Base-by-base conservation (phyloP, 2,113 vertebrate genomes). In the Semicossyphus pulcher region DNA sequence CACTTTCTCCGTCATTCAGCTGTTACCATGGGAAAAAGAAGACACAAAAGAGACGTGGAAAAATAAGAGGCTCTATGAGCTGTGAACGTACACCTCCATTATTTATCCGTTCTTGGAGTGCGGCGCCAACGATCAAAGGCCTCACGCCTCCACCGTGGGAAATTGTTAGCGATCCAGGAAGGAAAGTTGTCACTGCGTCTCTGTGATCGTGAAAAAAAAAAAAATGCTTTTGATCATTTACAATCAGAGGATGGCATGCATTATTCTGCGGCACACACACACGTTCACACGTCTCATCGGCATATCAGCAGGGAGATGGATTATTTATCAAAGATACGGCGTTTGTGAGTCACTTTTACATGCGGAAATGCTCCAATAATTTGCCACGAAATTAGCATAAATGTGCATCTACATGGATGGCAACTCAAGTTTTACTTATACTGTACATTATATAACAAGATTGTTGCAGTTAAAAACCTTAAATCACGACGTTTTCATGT, bases 211-310 rank as follows among this genome's bases (percentile, higher is more conserved):
- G n/a, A 62, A 31, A 31, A 53, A 53, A 78, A 51, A 52, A 31
- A 9, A 56, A 9, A 31, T 4, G 68, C 78, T 75, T 85, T 88
- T 89, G 86, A 91, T 88, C 86, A 74, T 86, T 72, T 61, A 7
- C 47, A 51, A 74, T 80, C 66, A 86, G 57, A 80, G 74, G 70
- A 47, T 25, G 25, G 31, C 60, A 84, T 80, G 78, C 57, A 77
- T 87, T 87, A 88, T 85, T 89, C 78, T 44, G 23, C 18, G 14
- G 39, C 41, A 32, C 52, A 26, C 47, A 6, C 57, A 41, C 71
- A 58, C 37, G 18, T 29, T 14, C 56, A 52, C 56, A 60, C 54
- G 41, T 23, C 32, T 36, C 41, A 57, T 53, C 47, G 8, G 9
- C 64, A 28, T 37, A 9, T 32, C n/a, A 49, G 70, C 62, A 42